phyloP scores from a whole-genome alignment of 2,113 vertebrate genomes.

The Leptocoma aspasia region DNA sequence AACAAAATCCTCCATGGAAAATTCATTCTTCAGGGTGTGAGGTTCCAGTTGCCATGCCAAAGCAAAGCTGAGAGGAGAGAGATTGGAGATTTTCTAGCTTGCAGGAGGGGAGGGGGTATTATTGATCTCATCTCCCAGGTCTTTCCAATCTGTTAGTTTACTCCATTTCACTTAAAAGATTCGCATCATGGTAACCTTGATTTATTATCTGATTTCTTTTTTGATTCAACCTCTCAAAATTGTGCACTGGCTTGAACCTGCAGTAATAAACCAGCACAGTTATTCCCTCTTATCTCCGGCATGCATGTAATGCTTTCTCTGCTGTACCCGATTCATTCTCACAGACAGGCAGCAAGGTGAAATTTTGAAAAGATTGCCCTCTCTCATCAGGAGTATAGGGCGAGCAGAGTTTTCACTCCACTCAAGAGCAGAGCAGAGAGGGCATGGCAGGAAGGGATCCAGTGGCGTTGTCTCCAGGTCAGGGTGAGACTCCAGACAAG shows the following conservation, averaged over 20 bases:
- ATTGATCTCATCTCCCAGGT: conserved; percentile 33
- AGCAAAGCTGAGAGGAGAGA: conserved; percentile 6
- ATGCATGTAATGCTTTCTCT: conserved; percentile 16
- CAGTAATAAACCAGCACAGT: conserved; percentile 41
- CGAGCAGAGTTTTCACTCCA: background rate
- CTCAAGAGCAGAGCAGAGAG: background rate
- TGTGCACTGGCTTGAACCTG: conserved; percentile 39
- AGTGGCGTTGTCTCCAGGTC: fast-evolving
- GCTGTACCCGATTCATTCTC: background rate
- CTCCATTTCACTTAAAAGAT: conserved; percentile 42
- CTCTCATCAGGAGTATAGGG: background rate
- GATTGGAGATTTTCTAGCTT: conserved; percentile 20
- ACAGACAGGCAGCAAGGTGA: conserved; percentile 9
- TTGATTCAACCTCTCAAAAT: conserved; percentile 40
- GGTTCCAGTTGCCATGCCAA: conserved; percentile 16
- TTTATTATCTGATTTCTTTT: conserved; percentile 61
- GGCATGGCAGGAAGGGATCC: background rate
- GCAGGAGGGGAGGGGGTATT: conserved; percentile 3
- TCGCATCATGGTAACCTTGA: conserved; percentile 41
- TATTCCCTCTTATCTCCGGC: background rate
- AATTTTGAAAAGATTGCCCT: background rate
- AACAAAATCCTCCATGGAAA: conserved; percentile 52
- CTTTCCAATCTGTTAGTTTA: conserved; percentile 33
- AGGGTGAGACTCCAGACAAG: background rate
- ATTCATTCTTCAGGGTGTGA: conserved; percentile 56